Base-by-base conservation (phyloP, 1,140 invertebrate species). In the Apis cerana region DNA sequence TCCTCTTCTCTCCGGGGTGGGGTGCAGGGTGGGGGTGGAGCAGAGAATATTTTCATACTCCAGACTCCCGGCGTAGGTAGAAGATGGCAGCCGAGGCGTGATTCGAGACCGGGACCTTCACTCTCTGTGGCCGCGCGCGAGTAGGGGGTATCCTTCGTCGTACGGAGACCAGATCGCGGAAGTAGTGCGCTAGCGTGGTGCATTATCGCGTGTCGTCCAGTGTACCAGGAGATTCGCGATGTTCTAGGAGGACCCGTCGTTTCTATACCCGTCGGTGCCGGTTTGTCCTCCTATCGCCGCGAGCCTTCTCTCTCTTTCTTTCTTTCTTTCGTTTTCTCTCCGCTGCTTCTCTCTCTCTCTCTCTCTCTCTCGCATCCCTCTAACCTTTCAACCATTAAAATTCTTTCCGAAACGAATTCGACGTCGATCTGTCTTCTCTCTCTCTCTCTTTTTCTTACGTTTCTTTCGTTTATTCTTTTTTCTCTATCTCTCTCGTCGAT, bases 11-110 rank as follows among this genome's bases (percentile, higher is more conserved):
- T 54, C n/a, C n/a, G 61, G 33, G 67, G 23, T 13, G 56, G 68
- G 83, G 79, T 75, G 75, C 76, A 23, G 52, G 58, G 19, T 21
- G 48, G 61, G 85, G 65, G 74, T 75, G 84, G 88, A 92, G 83
- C 71, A 52, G 84, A 77, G 82, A 94, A 94, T 94, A 94, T 94
- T 94, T 94, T 94, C 92, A 93, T 93, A 93, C 90, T 92, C 91
- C 87, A 91, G 92, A 93, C 90, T 93, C 92, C 90, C 90, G 89
- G 89, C 90, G 90, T 88, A 89, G 91, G 93, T 93, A 93, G 93
- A 94, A 94, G 92, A 94, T 93, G 93, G 92, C 91, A 92, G 91
- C 90, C 91, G 89, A 91, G 88, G 91, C 89, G 92, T 92, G 90
- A 94, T 92, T 91, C 84, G 90, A 88, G 88, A 89, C 88, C 88